These are phyloP conservation scores for Hafferia zeledoni DNA, from an alignment of 2,797 vertebrate species.

Conservation along the genomic window DNA sequence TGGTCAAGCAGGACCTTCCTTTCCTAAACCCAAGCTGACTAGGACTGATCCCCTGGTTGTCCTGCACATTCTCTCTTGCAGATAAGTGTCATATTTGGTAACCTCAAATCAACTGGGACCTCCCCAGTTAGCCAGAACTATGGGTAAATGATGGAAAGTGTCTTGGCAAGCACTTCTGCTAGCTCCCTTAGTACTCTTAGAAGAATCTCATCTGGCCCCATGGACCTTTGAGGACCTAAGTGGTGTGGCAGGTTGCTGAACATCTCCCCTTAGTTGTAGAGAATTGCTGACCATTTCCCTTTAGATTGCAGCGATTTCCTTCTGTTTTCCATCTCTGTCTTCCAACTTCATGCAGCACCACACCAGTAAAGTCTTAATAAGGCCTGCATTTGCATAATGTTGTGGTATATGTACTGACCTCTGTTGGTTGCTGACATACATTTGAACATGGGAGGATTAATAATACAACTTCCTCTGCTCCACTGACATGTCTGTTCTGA, in stretches of 20 bases:
- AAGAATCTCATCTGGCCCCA: not conserved
- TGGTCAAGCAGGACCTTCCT: not conserved
- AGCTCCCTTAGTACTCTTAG: not conserved
- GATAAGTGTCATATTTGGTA: fast-evolving
- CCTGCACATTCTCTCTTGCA: fast-evolving
- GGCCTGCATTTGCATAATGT: not conserved
- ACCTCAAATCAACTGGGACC: not conserved
- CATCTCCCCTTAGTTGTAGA: not conserved
- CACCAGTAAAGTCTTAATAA: not conserved
- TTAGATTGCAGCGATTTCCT: not conserved
- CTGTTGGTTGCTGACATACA: not conserved
- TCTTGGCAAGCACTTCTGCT: not conserved
- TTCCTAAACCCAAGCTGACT: not conserved
- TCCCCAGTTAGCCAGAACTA: not conserved
- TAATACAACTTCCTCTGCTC: not conserved
- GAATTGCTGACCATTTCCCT: not conserved
- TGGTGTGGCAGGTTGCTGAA: not conserved
- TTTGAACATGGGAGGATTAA: conserved; percentile 6
- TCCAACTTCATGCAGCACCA: not conserved
- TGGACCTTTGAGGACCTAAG: fast-evolving
- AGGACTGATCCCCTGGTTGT: not conserved
- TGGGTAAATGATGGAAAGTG: not conserved
- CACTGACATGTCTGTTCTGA: not conserved
- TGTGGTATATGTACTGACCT: not conserved
- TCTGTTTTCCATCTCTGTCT: not conserved